Base-by-base conservation (phyloP, 2,888 invertebrate genomes). In the Acrocera orbiculus region DNA sequence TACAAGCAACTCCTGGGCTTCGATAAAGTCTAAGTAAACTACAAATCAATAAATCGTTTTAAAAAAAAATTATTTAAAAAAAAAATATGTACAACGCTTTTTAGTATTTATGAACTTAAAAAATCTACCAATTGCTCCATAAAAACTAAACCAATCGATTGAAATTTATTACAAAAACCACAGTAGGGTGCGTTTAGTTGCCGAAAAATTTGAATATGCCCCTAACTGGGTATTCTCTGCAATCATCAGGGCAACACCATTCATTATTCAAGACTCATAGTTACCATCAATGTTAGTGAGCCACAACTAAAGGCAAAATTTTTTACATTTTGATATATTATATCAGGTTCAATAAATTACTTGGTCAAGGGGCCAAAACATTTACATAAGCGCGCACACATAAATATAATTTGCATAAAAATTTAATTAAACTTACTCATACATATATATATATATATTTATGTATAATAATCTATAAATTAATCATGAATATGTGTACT, bases 191-290 rank as follows among this genome's bases (percentile, higher is more conserved):
- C 32, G 27, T 34, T 34, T 14, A 29, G 33, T 33, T 37, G 34
- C 37, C 30, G 33, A 35, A 37, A 40, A 37, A 35, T 35, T 28
- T 24, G 33, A 37, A 40, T 37, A 40, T 40, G 35, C 40, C 38
- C 40, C 38, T 32, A 24, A 30, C 40, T 40, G 40, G 33, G 40
- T 33, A 13, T 35, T 29, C 23, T 25, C 28, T 28, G 28, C 27
- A 28, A 22, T 28, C 27, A 34, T 34, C 28, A 22, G 17, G 26
- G 27, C 15, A 15, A 19, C 19, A 19, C 19, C 8, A 19, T 7
- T 19, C 8, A 7, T 19, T n/a, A n/a, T n/a, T 19, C 7, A 19
- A 19, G 2, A 7, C 5, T 19, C 8, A 8, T 19, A 7, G 19
- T 19, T 19, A 8, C 19, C 19, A 7, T 19, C 19, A 7, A 19